Evolutionary conservation across 1,140 invertebrate genomes (phyloP), one percentile per base, ranked within the genome.

Genomic region (Antheraea mylitta): DNA sequence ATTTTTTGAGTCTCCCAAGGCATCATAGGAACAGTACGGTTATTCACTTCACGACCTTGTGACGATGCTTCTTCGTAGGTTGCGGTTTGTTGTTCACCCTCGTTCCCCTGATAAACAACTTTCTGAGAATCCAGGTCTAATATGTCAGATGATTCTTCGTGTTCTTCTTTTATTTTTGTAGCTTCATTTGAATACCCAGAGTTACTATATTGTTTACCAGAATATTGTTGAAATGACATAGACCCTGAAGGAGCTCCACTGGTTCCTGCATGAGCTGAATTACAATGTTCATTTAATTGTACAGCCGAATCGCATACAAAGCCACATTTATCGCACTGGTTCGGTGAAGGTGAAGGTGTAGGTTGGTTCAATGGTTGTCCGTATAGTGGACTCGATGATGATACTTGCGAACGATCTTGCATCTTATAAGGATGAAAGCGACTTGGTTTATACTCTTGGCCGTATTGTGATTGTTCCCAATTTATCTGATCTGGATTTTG

Each of bases 91-190:
- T 81, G 82, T 30, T 92, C 91, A n/a, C 87, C 90, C 71, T 93
- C 92, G 67, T 90, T 92, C 38, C 92, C 92, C 78, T 94, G 94
- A 83, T 95, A 95, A 4, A 96, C 94, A 64, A 98, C 97, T 89
- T 97, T 97, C 77, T 98, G 97, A 0, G 97, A 97, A 84, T 98
- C 97, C 65, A 98, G 90, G 86, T 98, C 97, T 45, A 98, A 92
- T 69, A 98, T 96, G 79, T 98, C 97, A 3, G 96, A 95, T 16
- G 95, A 94, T 70, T 95, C 95, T 77, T 95, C 95, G 30, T 94
- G 94, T 74, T 95, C 95, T 70, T 95, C 86, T 73, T 95, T 94
- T 0, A 86, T 67, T 78, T 95, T 95, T 16, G 83, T 66, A 62
- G 80, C 88, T 45, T 86, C 79, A 69, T 85, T 87, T 48, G 86